Conservation (phyloP, 2,888 invertebrate genomes). For the Parnassius glacialis region DNA sequence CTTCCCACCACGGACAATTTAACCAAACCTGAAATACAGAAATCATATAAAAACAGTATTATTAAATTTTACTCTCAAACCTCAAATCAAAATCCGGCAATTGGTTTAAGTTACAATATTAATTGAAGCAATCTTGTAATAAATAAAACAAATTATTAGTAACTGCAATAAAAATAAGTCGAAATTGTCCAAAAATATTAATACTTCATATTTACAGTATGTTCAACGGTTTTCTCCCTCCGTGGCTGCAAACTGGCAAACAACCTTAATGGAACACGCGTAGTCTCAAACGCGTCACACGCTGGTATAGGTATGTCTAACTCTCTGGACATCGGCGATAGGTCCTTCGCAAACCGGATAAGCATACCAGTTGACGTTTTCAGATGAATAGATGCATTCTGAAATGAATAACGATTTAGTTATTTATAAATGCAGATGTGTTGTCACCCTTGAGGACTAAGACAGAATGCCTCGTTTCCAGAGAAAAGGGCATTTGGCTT, state of each 20-base stretch:
- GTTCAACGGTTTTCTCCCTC: slow-evolving; percentile 84
- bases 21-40: slow-evolving; percentile 81
- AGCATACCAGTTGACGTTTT: slow-evolving; percentile 85
- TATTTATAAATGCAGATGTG: too few species aligned
- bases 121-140: too few species aligned
- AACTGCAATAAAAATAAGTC: too few species aligned
- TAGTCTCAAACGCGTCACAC: slow-evolving; percentile 84
- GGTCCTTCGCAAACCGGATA: slow-evolving; percentile 66
- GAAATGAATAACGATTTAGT: slow-evolving; percentile 28
- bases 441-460: too few species aligned
- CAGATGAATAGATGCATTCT: slow-evolving; percentile 82
- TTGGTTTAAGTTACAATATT: too few species aligned
- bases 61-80: too few species aligned
- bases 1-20: slow-evolving; percentile 89
- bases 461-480: too few species aligned
- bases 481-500: too few species aligned
- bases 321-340: slow-evolving; percentile 63
- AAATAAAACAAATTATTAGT: too few species aligned
- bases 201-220: slow-evolving; percentile 77
- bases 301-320: slow-evolving; percentile 80
- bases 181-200: too few species aligned
- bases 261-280: slow-evolving; percentile 82
- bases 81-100: too few species aligned
- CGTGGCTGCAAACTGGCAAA: slow-evolving; percentile 88
- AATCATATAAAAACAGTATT: too few species aligned